A percentile compares a stretch with the other conserved stretches of the same genome.
Evolutionary conservation across 2,888 invertebrate species (phyloP).

Genomic region (Oscheius sp.): DNA sequence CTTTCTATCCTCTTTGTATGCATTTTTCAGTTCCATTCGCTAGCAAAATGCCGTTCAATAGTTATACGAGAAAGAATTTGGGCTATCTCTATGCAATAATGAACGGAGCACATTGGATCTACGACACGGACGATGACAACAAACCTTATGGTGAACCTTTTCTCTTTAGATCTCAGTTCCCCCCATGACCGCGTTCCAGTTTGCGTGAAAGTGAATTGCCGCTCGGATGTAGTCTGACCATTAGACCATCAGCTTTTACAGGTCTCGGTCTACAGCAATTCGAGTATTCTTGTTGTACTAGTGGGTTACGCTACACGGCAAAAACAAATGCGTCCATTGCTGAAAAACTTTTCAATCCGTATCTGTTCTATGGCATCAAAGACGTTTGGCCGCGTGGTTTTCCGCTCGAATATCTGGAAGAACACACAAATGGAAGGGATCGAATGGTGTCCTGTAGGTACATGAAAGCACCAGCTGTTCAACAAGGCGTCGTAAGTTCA

Average conservation of each 20-base stretch:
- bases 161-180: too few relatives aligned
- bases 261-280: constrained; percentile 51
- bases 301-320: constrained; percentile 38
- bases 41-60: constrained; percentile 12
- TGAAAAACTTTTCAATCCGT: constrained; percentile 52
- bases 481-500: constrained; percentile 49
- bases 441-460: constrained; percentile 39
- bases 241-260: constrained; percentile 8
- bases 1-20: too few relatives aligned
- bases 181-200: too few relatives aligned
- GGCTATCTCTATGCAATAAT: constrained; percentile 44
- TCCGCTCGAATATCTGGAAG: constrained; percentile 44
- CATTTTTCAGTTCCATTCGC: not conserved
- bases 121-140: constrained; percentile 50
- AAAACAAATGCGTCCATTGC: not conserved
- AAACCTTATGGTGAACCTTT: constrained; percentile 33
- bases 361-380: constrained; percentile 45
- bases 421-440: constrained; percentile 43
- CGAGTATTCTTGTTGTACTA: constrained; percentile 35
- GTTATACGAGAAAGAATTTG: constrained; percentile 39
- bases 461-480: constrained; percentile 48
- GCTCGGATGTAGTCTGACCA: too few relatives aligned
- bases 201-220: not conserved
- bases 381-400: constrained; percentile 58
- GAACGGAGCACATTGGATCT: constrained; percentile 46